These are phyloP conservation scores for Phengaris alcon DNA, from an alignment of 2,888 invertebrate genomes.

Conservation along the genomic window DNA sequence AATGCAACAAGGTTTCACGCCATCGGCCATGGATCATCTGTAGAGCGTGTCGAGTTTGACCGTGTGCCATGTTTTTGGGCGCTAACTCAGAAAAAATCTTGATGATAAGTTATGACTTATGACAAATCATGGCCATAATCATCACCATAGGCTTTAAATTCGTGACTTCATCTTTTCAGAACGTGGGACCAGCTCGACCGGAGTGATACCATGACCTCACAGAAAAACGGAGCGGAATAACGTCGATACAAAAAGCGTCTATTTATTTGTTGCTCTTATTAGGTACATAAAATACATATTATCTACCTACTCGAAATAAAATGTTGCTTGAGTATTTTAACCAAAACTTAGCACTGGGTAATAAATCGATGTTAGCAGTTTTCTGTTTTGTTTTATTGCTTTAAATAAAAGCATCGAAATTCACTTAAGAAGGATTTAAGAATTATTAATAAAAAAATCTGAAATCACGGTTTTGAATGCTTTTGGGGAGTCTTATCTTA, in stretches of 20 bases:
- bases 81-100: background rate
- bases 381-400: background rate
- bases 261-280: too few species aligned
- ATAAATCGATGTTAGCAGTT: background rate
- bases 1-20: slow-evolving; percentile 8
- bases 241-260: too few species aligned
- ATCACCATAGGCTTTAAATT: background rate
- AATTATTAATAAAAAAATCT: background rate
- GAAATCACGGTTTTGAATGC: background rate
- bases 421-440: slow-evolving; percentile 4
- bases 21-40: background rate
- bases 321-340: background rate
- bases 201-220: background rate
- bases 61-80: slow-evolving; percentile 9
- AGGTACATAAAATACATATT: too few species aligned
- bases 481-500: slow-evolving; percentile 10
- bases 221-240: background rate
- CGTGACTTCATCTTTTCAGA: background rate
- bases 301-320: background rate
- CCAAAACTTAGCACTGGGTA: background rate
- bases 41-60: slow-evolving; percentile 14
- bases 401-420: slow-evolving; percentile 1
- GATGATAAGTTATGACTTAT: slow-evolving; percentile 10
- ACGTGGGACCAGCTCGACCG: background rate
- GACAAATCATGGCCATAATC: background rate